Evolutionary conservation across 1,140 invertebrate genomes (phyloP), one percentile per base, ranked within the genome.

Genomic region (Pseudomyrmex gracilis): DNA sequence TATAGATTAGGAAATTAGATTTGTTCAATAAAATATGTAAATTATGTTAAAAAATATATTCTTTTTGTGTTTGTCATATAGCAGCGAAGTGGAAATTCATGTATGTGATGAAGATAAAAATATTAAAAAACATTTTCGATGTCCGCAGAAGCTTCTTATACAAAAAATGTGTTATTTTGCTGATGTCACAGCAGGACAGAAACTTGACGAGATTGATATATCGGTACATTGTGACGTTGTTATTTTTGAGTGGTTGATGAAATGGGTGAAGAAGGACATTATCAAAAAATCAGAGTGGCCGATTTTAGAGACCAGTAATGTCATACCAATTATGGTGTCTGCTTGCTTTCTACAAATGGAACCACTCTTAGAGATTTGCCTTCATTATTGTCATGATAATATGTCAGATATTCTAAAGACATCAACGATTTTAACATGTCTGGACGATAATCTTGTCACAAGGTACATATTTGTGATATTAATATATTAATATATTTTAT

Each of bases 211-310:
- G 87, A 98, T 99, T 95, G 98, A 99, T 90, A 99, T 99, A 86
- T 98, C 98, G 0, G 98, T 99, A 0, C 98, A 99, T 92, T 99
- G 98, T 92, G 98, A 99, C 94, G 97, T 99, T 64, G 96, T 96
- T 66, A 97, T 97, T 84, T 99, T 99, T 93, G 98, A 99, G 86
- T 99, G 98, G 98, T 94, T 99, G n/a, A 98, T 99, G 97, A 96
- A 97, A 85, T 99, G 98, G 98, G 97, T 99, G 0, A 97, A 97
- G 92, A 95, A 96, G 64, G 97, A 97, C 85, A 94, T 95, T 0
- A 95, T 96, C 53, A 94, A 96, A 71, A 95, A 96, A 82, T 96
- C 96, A 78, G 95, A 96, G 70, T 96, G 96, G 94, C 97, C 97
- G 2, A 93, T 96, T 83, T 93, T 98, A 17, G 98, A 99, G 91